Conservation (phyloP, 2,888 invertebrate genomes). For the Drosophila flavopinicola region DNA sequence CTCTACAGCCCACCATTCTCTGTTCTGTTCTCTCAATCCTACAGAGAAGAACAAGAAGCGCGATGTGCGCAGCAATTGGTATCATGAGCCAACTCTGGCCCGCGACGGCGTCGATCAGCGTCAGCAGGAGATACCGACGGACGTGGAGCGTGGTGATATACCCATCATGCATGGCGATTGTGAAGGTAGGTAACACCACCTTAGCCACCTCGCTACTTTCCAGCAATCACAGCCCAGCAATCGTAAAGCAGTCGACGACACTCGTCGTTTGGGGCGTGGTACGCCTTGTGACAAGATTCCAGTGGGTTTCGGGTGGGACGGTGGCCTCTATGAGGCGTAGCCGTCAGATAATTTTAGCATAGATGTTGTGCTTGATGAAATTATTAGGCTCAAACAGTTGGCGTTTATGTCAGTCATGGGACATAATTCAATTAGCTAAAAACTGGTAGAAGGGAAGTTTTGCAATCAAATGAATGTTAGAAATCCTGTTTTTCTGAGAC, state of each 20-base stretch:
- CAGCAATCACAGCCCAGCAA: constrained; percentile 35
- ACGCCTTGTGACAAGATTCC: constrained; percentile 31
- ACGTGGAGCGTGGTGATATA: constrained; percentile 88
- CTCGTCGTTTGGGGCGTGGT: constrained; percentile 42
- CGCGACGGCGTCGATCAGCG: constrained; percentile 80
- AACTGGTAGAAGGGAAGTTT: background rate
- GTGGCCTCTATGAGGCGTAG: constrained; percentile 48
- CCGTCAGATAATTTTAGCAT: constrained; percentile 27
- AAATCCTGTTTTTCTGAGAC: too few relatives aligned
- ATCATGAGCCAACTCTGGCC: constrained; percentile 72
- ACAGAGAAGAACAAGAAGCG: constrained; percentile 84
- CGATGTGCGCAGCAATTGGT: constrained; percentile 84
- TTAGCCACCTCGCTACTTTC: constrained; percentile 8
- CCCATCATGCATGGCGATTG: constrained; percentile 87
- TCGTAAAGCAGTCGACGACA: constrained; percentile 58
- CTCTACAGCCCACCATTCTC: constrained; percentile 38
- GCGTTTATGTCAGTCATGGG: constrained; percentile 55
- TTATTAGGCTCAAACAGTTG: constrained; percentile 60
- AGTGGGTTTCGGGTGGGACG: constrained; percentile 48
- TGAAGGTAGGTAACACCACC: constrained; percentile 83
- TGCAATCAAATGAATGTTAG: too few relatives aligned
- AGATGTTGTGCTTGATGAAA: constrained; percentile 49
- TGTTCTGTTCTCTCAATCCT: constrained; percentile 25
- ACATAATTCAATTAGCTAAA: constrained; percentile 69
- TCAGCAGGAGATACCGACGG: constrained; percentile 81